phyloP scores from a whole-genome alignment of 1,140 invertebrate species.

The Temnothorax curvispinosus region DNA sequence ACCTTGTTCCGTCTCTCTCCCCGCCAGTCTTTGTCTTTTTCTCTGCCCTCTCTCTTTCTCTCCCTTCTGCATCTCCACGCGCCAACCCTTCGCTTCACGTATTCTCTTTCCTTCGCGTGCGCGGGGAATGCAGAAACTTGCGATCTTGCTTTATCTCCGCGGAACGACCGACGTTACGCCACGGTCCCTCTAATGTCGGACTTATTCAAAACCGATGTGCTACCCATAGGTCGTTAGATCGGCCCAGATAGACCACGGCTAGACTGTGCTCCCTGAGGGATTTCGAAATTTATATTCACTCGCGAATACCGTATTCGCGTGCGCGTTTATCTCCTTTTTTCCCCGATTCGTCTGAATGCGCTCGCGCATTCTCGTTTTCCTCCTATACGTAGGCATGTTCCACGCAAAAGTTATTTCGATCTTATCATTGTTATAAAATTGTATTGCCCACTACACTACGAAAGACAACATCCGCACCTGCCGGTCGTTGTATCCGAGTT shows the following conservation, averaged over 20 bases:
- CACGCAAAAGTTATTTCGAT: slow-evolving; percentile 59
- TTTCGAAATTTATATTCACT: slow-evolving; percentile 65
- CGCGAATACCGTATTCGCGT: slow-evolving; percentile 19
- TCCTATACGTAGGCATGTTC: background rate
- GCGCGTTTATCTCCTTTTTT: slow-evolving; percentile 6
- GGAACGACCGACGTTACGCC: slow-evolving; percentile 33
- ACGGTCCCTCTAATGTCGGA: slow-evolving; percentile 55
- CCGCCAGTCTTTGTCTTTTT: slow-evolving; percentile 6
- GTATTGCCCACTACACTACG: slow-evolving; percentile 24
- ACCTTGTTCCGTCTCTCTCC: slow-evolving; percentile 34
- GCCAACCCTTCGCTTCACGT: slow-evolving; percentile 2
- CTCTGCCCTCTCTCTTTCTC: slow-evolving; percentile 12
- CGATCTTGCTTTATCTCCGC: slow-evolving; percentile 67
- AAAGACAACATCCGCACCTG: slow-evolving; percentile 66
- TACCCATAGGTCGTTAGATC: slow-evolving; percentile 60
- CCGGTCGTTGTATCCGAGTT: slow-evolving; percentile 51
- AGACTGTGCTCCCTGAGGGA: background rate
- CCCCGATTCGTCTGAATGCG: slow-evolving; percentile 1
- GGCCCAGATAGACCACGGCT: slow-evolving; percentile 39
- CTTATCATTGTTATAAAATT: slow-evolving; percentile 66
- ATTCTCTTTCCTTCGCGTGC: slow-evolving; percentile 34
- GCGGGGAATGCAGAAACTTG: slow-evolving; percentile 62
- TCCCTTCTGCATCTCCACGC: slow-evolving; percentile 18
- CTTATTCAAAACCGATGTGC: slow-evolving; percentile 64
- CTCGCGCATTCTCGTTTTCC: background rate